Base-by-base conservation (phyloP, 2,888 invertebrate genomes). In the Itoplectis maculator region DNA sequence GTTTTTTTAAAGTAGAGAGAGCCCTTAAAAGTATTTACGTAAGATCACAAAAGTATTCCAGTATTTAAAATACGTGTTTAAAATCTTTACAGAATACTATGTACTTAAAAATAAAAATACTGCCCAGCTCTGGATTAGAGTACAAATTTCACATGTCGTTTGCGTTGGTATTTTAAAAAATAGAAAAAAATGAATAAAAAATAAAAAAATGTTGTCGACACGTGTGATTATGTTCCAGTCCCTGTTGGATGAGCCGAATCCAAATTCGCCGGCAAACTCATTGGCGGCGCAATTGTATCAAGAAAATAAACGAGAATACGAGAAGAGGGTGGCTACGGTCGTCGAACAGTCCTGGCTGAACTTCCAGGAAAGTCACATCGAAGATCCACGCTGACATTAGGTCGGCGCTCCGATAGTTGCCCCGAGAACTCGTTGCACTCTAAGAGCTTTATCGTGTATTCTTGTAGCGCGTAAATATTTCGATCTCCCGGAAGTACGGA, bases 231-330 rank as follows among this genome's bases (percentile, higher is more conserved):
- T 83, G 72, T 93, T 93, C 76, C 94, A 95, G 94, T 95, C 95
- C 40, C 93, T 96, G 88, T 93, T 96, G 88, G 95, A 95, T 89
- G 95, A 96, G 90, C 95, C 95, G 47, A 95, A 95, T 92, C 95
- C 95, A 74, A 95, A 95, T 92, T 95, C 95, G 65, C 95, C 95
- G 66, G 95, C 95, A 51, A 95, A 95, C 91, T 95, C 95, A 85
- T 91, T 95, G 85, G 95, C 95, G 42, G 95, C 95, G 3, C 95
- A 95, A 90, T 93, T 96, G 74, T 95, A 95, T 90, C 95, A 95
- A 89, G 95, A 95, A 88, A 95, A 95, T 90, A 94, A 95, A 81
- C 92, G 95, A 65, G 95, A 95, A 88, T 96, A 95, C 89, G 95
- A 95, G 90, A 95, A 95, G 90, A 93, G 95, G 89, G 95, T 95